Base-by-base conservation (phyloP, 2,888 invertebrate species). In the Epsilonema sp. region DNA sequence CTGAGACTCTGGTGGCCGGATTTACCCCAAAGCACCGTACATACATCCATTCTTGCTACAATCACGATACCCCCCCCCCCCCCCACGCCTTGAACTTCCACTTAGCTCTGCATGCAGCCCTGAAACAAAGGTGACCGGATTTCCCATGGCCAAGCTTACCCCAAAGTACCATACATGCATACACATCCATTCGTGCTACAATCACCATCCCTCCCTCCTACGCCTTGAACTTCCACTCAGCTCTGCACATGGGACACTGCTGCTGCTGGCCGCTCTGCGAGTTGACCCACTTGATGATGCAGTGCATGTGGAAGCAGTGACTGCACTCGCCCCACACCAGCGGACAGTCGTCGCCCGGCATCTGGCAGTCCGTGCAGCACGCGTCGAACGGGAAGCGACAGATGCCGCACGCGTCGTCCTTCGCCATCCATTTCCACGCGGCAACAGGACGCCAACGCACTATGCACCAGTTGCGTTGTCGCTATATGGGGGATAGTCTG, bases 301-400 rank as follows among this genome's bases (percentile, higher is more conserved):
- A 97, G 70, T 97, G 97, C 70, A 92, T 90, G 70, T 99, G 97
- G 70, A 97, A 97, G 71, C 92, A 92, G 72, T 97, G 97, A 8
- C 89, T 85, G 69, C 97, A 97, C 63, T 84, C 82, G 51, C 97
- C 94, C 87, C 90, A 92, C 55, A 92, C 92, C 65, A 94, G 70
- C 16, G 94, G 92, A 65, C 92, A 94, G 70, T 92, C 90, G 73
- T 94, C 92, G 44, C 92, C 92, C 22, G 92, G 92, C 53, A 87
- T 73, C 69, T 87, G 86, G 71, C 92, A 94, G 69, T 94, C 92
- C 1, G 90, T 86, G 65, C 92, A 94, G 65, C 47, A 47, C 11
- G 41, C 41, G 26, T 46, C 46, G 19, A 40, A 40, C 5, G 26
- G 20, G 8, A n/a, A 87, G 52, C 94, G 81, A 72, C 97, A 97